Evolutionary conservation across 2,888 invertebrate genomes (phyloP).

Genomic region (Aquatica leii): DNA sequence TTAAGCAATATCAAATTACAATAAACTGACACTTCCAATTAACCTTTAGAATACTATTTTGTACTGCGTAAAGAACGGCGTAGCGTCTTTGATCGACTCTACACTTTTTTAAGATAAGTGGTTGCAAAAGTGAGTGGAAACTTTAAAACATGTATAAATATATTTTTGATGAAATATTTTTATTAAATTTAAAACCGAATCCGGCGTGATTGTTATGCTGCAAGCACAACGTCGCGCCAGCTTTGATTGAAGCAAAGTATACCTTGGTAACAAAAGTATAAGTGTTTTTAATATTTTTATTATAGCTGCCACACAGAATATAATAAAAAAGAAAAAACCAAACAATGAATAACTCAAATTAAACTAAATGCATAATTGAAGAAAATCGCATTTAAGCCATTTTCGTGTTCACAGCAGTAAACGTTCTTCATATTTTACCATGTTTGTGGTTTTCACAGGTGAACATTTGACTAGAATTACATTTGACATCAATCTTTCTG

Average conservation of each 20-base stretch:
- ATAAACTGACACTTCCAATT: background rate
- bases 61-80: background rate
- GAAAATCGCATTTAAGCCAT: background rate
- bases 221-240: background rate
- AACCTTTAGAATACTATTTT: background rate
- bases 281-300: slow-evolving; percentile 10
- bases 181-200: slow-evolving; percentile 8
- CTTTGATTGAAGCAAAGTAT: slow-evolving; percentile 7
- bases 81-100: background rate
- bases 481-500: background rate
- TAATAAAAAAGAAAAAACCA: background rate
- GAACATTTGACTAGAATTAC: background rate
- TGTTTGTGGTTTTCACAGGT: background rate
- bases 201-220: no score
- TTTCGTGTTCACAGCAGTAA: background rate
- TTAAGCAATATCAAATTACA: no score
- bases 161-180: slow-evolving; percentile 12
- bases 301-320: background rate
- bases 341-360: background rate
- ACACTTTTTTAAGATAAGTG: background rate
- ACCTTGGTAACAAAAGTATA: no score
- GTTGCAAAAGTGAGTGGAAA: background rate
- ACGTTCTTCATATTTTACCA: background rate
- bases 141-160: slow-evolving; percentile 2
- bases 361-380: no score